Base-by-base conservation (phyloP, 1,140 invertebrate species). In the Batillaria attramentaria region DNA sequence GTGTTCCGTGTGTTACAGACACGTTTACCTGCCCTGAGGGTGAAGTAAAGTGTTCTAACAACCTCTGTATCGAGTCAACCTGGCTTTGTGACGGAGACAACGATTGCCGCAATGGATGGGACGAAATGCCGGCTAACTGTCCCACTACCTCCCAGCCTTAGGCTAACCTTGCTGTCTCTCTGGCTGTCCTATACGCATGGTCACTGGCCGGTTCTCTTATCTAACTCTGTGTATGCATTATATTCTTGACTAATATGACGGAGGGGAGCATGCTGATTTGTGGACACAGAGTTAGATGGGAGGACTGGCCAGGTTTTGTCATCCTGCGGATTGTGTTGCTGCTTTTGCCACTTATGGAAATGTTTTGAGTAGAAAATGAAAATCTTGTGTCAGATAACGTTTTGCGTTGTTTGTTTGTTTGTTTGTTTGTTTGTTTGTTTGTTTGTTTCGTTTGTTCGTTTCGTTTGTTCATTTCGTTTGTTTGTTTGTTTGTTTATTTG, bases 61-160 rank as follows among this genome's bases (percentile, higher is more conserved):
- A 16, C 66, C 66, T 69, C 37, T 69, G 66, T 28, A 69, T 69
- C 6, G 66, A 42, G 18, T 42, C 3, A 4, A 16, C 66, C 66
- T 69, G 66, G 66, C 39, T 69, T 37, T 69, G 66, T 69, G 66
- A 69, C 66, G 66, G 66, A 20, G 66, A 69, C 66, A 69, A 69
- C 66, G 66, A 69, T 28, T 69, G 66, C 66, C 31, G 43, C 16
- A 41, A 69, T 41, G 43, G 28, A 20, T 69, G 66, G 66, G 66
- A 69, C 28, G 66, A 69, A 28, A 37, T 42, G 66, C 37, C 66
- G 3, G 18, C 20, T 37, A 69, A 69, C 66, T 69, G 66, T 28
- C 66, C 31, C 0, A 35, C 28, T 37, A 42, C 39, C 2, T 20
- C n/a, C n/a, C n/a, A 13, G 20, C 37, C 66, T 24, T 62, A 3